Evolutionary conservation across 2,797 vertebrate species (phyloP).

Genomic region (Sciaenops ocellatus): DNA sequence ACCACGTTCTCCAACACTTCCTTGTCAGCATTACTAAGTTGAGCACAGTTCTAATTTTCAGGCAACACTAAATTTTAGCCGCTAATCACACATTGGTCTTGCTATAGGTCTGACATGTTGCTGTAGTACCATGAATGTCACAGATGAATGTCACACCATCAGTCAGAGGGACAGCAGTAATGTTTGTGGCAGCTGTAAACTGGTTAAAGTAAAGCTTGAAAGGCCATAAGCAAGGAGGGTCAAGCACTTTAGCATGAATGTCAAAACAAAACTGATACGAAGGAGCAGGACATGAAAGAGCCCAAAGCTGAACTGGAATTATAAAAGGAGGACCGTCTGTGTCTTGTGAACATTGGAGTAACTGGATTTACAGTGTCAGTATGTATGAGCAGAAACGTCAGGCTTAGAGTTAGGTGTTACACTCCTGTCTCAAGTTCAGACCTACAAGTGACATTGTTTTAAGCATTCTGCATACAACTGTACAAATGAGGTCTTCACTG

Average conservation of each 20-base stretch:
- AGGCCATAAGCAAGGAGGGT: background rate
- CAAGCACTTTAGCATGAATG: background rate
- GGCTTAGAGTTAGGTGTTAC: background rate
- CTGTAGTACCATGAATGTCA: conserved; percentile 11
- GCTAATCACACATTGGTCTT: conserved; percentile 12
- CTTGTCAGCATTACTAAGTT: conserved; percentile 26
- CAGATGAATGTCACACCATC: no score
- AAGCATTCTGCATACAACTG: background rate
- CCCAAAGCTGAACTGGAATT: background rate
- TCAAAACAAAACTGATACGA: conserved; percentile 28
- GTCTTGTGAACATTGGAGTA: background rate
- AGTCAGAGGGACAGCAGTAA: background rate
- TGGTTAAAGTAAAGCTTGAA: background rate
- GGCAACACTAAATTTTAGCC: conserved; percentile 9
- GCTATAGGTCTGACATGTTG: background rate
- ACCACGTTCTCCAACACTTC: conserved; percentile 20
- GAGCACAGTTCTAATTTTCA: background rate
- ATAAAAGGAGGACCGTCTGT: background rate
- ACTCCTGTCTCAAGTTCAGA: background rate
- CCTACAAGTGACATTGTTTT: background rate
- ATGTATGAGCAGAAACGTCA: conserved; percentile 8
- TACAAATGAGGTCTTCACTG: background rate
- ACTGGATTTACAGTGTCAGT: conserved; percentile 1
- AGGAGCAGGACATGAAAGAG: conserved; percentile 1
- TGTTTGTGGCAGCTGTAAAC: conserved; percentile 2